Evolutionary conservation across 2,888 invertebrate species (phyloP), one percentile per base, ranked within the genome.

Genomic region (Pristionchus maxplancki): DNA sequence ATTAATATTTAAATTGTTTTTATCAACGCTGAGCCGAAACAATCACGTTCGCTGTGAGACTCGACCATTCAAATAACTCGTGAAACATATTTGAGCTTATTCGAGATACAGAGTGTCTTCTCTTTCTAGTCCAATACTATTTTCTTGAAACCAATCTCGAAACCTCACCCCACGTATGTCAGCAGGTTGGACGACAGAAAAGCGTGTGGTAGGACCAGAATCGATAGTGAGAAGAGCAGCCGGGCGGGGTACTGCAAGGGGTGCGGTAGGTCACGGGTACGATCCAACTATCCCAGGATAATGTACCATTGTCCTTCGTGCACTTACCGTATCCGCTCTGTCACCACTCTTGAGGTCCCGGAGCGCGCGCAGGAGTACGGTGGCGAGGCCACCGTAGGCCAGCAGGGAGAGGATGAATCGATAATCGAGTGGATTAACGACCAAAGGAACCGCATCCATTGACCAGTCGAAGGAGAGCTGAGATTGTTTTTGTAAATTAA

Each of bases 391-490:
- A 40, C 40, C 53, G 95, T 98, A 98, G 95, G 98, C 97, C 89
- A 96, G 95, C 37, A 97, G 94, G 6, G 97, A 96, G 90, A 96
- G 96, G 88, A 89, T 62, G 40, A 90, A 97, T 91, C 98, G 96
- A 9, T 96, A 96, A 95, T 99, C 98, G 93, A 96, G 96, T 31
- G 97, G 93, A 48, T 96, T 96, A 83, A 96, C 96, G 92, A 99
- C 96, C 90, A 97, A 96, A 15, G 98, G 97, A 93, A 99, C 96
- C 1, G 98, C 97, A 93, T 98, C 98, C 98, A 99, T 98, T 44
- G 98, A 98, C 99, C 98, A 99, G 95, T 99, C 98, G 95, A 98
- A 99, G 95, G 98, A 98, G 88, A 99, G 96, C 92, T 97, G 96
- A 93, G 96, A 96, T 34, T 50, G 1, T n/a, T n/a, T n/a, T n/a